Base-by-base conservation (phyloP, 2,888 invertebrate species). In the Melipona beecheii region DNA sequence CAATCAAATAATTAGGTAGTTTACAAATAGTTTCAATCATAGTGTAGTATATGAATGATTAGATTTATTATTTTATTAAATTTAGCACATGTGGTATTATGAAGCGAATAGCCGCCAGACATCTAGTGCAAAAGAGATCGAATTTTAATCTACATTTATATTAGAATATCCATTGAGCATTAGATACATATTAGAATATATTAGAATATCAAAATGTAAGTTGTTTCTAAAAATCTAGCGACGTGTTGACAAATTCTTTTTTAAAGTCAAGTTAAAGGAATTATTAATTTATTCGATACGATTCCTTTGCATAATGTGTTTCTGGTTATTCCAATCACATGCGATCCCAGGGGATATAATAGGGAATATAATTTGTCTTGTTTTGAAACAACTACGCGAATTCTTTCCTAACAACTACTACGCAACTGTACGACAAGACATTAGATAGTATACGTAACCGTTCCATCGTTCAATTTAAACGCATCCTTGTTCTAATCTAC, bases 401-500 rank as follows among this genome's bases (percentile, higher is more conserved):
- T 36, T 36, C 36, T 36, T 56, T 56, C n/a, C 56, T 56, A 13
- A 27, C 27, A 27, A 27, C 4, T 31, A 31, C n/a, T 15, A 5
- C 4, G 15, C 43, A 43, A 43, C 2, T n/a, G 13, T 15, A n/a
- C 13, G 15, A 56, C 9, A 15, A 56, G 15, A 56, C 56, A 5
- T 56, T 56, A n/a, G 56, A 15, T 15, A n/a, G n/a, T 5, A 71
- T 66, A 17, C 24, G 56, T 60, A 19, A 60, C 27, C 43, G 21
- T 66, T 68, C 36, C 64, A 74, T 77, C 52, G 49, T 64, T 65
- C 80, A 70, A 68, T 24, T 69, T 58, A 36, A 58, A 71, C 27
- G 52, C 31, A 64, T 75, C 27, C 69, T n/a, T 68, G 65, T 36
- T 77, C 73, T 76, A 77, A 82, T 84, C 78, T 84, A 76, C 86